Evolutionary conservation across 2,797 vertebrate species (phyloP).

Genomic region (Pipistrellus pipistrellus): DNA sequence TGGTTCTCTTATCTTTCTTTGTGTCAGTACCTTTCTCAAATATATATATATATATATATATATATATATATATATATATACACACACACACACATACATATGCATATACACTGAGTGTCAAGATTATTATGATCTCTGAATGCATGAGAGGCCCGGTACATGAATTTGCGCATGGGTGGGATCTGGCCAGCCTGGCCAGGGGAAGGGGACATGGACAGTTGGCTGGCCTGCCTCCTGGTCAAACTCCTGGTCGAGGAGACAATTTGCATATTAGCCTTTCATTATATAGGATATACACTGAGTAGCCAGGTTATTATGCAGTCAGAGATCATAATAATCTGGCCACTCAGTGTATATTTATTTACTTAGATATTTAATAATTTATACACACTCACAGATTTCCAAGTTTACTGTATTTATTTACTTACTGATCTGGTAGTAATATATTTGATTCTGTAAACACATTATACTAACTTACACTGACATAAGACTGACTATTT

Average conservation of each 20-base stretch:
- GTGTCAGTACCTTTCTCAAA: constrained; percentile 32
- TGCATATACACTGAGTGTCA: too few species aligned
- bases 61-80: neutral
- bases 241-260: too few species aligned
- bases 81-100: neutral
- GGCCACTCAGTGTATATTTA: neutral
- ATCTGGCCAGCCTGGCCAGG: too few species aligned
- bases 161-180: too few species aligned
- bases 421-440: neutral
- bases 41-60: neutral
- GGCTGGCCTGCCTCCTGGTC: too few species aligned
- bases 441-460: neutral
- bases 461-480: constrained; percentile 39
- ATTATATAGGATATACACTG: too few species aligned
- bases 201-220: too few species aligned
- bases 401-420: neutral
- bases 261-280: too few species aligned
- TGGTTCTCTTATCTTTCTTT: neutral
- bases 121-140: too few species aligned
- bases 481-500: constrained; percentile 32
- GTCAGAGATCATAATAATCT: too few species aligned
- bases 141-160: too few species aligned
- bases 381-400: neutral
- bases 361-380: neutral
- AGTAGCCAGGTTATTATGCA: too few species aligned